Base-by-base conservation (phyloP, 2,797 vertebrate genomes). In the Rhodeus uyekii region DNA sequence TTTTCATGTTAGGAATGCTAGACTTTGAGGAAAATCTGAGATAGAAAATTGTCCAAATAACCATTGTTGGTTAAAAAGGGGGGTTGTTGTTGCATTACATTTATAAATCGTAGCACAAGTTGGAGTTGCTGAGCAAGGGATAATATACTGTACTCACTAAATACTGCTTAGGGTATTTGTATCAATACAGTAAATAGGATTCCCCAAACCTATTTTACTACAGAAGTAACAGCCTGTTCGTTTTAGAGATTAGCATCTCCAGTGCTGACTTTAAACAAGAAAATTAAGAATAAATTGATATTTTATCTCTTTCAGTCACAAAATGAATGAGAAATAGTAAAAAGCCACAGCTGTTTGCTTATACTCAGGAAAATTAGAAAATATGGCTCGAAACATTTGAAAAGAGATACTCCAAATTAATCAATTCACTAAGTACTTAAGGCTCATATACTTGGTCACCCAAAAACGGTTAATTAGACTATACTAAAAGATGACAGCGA, bases 91-190 rank as follows among this genome's bases (percentile, higher is more conserved):
- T 34, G 9, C 27, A 61, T 13, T 60, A 60, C 58, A 60, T 60
- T 60, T 60, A 16, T 29, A 60, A 29, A 16, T 29, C 6, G n/a
- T n/a, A n/a, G n/a, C n/a, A n/a, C n/a, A n/a, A n/a, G n/a, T n/a
- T n/a, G n/a, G n/a, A n/a, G n/a, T 71, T 83, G 87, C 55, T 84
- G 64, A 90, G 78, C 80, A 86, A 50, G 48, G 63, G 82, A 89
- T 88, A 19, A 76, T 88, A 90, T 82, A 84, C 88, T 82, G 79
- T 85, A 72, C 81, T 89, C 81, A 89, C 90, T 88, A 93, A 95
- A 95, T 95, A 95, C 95, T 95, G 94, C 89, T 88, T 84, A 84
- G 89, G 92, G 88, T 92, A 42, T 86, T 89, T 75, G 89, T 86
- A 91, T 91, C 90, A 93, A 94, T 92, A 94, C 91, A 90, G 84